Conservation (phyloP, 2,888 invertebrate genomes). For the Machimus atricapillus region DNA sequence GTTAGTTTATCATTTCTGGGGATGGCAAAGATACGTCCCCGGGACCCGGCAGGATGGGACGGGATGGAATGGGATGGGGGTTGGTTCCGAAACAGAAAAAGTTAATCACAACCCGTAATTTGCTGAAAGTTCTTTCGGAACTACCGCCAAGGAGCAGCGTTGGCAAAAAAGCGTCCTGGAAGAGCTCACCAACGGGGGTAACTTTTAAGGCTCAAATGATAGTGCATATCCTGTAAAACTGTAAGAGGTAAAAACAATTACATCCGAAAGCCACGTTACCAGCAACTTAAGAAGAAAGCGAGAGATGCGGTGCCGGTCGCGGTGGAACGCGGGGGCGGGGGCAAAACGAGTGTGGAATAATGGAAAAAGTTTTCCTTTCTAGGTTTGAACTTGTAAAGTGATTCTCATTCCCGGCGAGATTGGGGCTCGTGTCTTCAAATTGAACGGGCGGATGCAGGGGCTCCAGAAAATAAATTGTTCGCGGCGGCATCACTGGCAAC, state of each 20-base stretch:
- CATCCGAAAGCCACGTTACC: conserved; percentile 23
- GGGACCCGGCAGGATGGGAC: neutral
- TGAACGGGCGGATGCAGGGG: conserved; percentile 1
- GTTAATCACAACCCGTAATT: conserved; percentile 30
- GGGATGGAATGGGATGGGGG: neutral
- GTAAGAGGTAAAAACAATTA: conserved; percentile 35
- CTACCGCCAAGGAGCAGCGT: neutral
- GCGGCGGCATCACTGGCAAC: neutral
- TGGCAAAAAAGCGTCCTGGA: neutral
- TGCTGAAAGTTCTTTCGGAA: conserved; percentile 20
- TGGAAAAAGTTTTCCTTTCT: conserved; percentile 37
- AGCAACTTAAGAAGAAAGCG: neutral
- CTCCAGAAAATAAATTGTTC: neutral
- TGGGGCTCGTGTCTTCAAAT: conserved; percentile 27
- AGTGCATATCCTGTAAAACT: conserved; percentile 33
- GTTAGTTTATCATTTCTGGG: conserved; percentile 27
- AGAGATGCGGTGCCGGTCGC: neutral
- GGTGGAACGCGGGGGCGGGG: neutral
- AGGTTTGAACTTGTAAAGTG: conserved; percentile 37
- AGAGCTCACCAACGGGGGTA: neutral
- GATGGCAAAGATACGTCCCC: neutral
- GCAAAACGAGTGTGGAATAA: neutral
- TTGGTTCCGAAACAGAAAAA: neutral
- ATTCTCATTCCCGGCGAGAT: conserved; percentile 31
- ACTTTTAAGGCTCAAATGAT: conserved; percentile 31